Conservation (phyloP, 2,888 invertebrate species). For the Mythimna vitellina region DNA sequence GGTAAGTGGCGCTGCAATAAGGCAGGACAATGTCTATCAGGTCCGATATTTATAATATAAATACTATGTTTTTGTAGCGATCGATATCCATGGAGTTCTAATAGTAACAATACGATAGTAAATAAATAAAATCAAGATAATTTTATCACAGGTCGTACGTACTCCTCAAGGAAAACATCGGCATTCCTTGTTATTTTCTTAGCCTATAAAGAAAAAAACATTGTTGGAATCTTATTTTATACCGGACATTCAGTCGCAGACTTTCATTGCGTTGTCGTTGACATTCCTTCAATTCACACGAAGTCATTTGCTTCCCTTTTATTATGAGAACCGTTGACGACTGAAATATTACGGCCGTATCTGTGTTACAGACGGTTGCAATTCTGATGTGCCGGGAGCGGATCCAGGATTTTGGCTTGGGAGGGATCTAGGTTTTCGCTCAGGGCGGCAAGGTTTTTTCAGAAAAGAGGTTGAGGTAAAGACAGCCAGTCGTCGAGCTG, state of each 20-base stretch:
- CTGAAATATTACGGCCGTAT: conserved; percentile 30
- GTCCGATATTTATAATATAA: background rate
- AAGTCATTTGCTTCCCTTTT: conserved; percentile 41
- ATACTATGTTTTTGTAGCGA: background rate
- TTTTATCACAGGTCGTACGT: background rate
- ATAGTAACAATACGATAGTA: background rate
- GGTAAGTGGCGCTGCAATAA: too few species aligned
- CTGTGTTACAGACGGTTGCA: conserved; percentile 34
- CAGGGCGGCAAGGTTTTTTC: too few species aligned
- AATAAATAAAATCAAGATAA: background rate
- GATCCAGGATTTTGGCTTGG: too few species aligned
- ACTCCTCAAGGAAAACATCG: background rate
- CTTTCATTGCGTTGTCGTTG: conserved; percentile 44
- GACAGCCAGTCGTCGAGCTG: too few species aligned
- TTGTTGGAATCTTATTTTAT: conserved; percentile 15
- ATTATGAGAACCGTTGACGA: conserved; percentile 36
- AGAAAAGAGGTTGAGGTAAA: too few species aligned
- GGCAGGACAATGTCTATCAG: too few species aligned
- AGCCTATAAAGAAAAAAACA: conserved; percentile 9
- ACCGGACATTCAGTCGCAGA: conserved; percentile 43
- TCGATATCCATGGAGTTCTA: background rate
- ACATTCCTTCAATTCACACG: conserved; percentile 39
- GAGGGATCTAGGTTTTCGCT: too few species aligned
- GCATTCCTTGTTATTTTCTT: conserved; percentile 23
- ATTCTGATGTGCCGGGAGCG: conserved; percentile 11